A percentile compares a stretch with the other conserved stretches of the same genome.
phyloP scores from a whole-genome alignment of 2,113 vertebrate species.

The Ammospiza nelsoni region DNA sequence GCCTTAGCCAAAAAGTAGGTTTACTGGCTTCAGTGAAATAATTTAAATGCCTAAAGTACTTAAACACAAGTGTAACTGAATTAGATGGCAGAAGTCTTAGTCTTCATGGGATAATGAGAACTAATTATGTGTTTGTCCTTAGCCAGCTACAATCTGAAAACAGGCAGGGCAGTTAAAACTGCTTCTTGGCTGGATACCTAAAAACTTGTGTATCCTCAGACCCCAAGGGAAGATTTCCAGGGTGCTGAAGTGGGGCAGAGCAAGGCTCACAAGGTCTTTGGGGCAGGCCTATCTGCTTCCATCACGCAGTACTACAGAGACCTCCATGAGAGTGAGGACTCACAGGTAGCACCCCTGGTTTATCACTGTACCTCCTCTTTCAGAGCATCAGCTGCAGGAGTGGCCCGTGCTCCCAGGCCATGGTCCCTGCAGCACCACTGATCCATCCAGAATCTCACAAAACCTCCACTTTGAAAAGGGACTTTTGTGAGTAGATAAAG shows the following conservation, averaged over 20 bases:
- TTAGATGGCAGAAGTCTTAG: background rate
- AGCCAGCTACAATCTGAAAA: background rate
- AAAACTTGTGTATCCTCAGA: background rate
- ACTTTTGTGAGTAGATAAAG: background rate
- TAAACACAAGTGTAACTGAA: slow-evolving; percentile 11
- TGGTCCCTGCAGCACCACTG: background rate
- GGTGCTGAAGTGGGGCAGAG: background rate
- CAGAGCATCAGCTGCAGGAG: background rate
- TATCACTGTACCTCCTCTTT: background rate
- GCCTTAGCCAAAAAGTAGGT: slow-evolving; percentile 15
- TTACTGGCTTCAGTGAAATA: slow-evolving; percentile 30
- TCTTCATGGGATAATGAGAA: background rate
- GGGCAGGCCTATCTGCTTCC: background rate
- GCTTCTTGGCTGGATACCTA: background rate
- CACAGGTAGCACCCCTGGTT: background rate
- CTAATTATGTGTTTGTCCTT: background rate
- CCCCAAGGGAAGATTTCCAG: background rate
- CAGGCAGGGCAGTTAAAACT: background rate
- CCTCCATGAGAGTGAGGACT: background rate
- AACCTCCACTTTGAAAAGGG: background rate
- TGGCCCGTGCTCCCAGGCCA: background rate
- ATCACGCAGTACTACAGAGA: background rate
- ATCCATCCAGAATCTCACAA: background rate
- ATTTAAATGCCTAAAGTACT: slow-evolving; percentile 16
- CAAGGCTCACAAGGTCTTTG: background rate